A percentile compares a stretch with the other conserved stretches of the same genome.
Evolutionary conservation across 1,140 invertebrate genomes (phyloP).

Genomic region (Caenorhabditis elegans): WBcel235 BX284604.4:9778001-9778500

Average conservation of each 20-base stretch:
- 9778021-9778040: too few relatives aligned
- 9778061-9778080: too few relatives aligned
- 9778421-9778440: not conserved
- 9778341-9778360: not conserved
- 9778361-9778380: not conserved
- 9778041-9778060: too few relatives aligned
- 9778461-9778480: not conserved
- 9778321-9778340: not conserved
- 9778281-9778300: not conserved
- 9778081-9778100: too few relatives aligned
- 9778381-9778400: not conserved
- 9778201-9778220: too few relatives aligned
- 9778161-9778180: too few relatives aligned
- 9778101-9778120: too few relatives aligned
- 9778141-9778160: too few relatives aligned
- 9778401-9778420: not conserved
- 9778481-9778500: not conserved
- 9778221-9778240: not conserved
- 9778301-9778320: not conserved
- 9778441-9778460: not conserved
- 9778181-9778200: too few relatives aligned
- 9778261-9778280: not conserved
- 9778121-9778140: too few relatives aligned
- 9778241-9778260: not conserved
- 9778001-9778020: too few relatives aligned